Conservation (phyloP, 2,113 vertebrate species). For the Myrmecobius fasciatus region DNA sequence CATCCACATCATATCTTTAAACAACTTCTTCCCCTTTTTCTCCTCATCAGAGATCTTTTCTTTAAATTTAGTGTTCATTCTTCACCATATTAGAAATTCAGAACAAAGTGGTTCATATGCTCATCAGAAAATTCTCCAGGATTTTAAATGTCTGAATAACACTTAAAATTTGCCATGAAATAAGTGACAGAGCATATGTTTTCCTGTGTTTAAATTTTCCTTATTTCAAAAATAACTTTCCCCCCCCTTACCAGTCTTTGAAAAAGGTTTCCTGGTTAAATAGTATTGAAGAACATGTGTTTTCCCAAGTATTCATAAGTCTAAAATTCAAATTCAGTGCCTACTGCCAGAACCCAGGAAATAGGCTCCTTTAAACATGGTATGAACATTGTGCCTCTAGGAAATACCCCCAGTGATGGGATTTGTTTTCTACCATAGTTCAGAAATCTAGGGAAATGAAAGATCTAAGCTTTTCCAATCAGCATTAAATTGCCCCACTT, state of each 20-base stretch:
- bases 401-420: neutral
- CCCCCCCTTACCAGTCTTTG: neutral
- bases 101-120: neutral
- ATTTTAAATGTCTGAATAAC: constrained; percentile 2
- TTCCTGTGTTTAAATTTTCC: constrained; percentile 23
- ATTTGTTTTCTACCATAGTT: constrained; percentile 35
- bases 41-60: neutral
- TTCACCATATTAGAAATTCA: neutral
- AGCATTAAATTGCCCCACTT: neutral
- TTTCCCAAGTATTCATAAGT: neutral
- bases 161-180: constrained; percentile 28
- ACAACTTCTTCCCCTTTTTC: neutral
- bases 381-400: constrained; percentile 23
- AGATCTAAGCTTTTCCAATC: constrained; percentile 41
- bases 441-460: constrained; percentile 31
- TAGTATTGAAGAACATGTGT: neutral
- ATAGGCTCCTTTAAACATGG: constrained; percentile 35
- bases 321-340: neutral
- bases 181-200: constrained; percentile 11
- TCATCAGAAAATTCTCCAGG: constrained; percentile 1
- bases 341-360: neutral
- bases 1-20: neutral
- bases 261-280: constrained; percentile 40
- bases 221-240: neutral
- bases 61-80: neutral